A percentile compares a stretch with the other conserved stretches of the same genome.
Evolutionary conservation across 2,113 vertebrate genomes (phyloP).

Genomic region (Gymnobelideus leadbeateri): DNA sequence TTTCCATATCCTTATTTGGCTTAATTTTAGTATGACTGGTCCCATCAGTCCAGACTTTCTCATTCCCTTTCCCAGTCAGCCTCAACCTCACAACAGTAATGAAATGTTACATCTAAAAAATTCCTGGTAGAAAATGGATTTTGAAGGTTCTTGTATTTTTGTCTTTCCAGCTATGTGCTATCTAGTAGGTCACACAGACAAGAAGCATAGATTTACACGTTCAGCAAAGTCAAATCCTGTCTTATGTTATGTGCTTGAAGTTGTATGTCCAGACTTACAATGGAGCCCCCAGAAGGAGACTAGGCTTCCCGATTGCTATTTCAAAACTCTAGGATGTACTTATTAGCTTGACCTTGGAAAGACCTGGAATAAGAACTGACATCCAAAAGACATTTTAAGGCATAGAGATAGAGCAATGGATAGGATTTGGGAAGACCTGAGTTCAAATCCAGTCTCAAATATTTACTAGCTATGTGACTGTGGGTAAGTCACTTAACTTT

Average conservation of each 20-base stretch:
- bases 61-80: background rate
- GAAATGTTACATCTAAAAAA: background rate
- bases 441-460: background rate
- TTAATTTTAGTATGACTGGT: background rate
- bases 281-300: constrained; percentile 13
- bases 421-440: background rate
- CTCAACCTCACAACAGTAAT: background rate
- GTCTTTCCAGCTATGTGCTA: background rate
- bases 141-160: background rate
- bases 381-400: background rate
- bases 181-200: background rate
- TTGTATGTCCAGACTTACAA: background rate
- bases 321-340: background rate
- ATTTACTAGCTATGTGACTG: background rate
- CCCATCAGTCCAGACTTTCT: background rate
- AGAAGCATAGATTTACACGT: constrained; percentile 9
- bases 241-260: background rate
- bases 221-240: background rate
- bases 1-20: background rate
- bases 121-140: constrained; percentile 1
- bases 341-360: constrained; percentile 19
- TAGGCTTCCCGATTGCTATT: constrained; percentile 16
- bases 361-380: background rate
- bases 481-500: background rate
- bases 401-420: background rate